Conservation (phyloP, 2,113 vertebrate species). For the Plecotus auritus region DNA sequence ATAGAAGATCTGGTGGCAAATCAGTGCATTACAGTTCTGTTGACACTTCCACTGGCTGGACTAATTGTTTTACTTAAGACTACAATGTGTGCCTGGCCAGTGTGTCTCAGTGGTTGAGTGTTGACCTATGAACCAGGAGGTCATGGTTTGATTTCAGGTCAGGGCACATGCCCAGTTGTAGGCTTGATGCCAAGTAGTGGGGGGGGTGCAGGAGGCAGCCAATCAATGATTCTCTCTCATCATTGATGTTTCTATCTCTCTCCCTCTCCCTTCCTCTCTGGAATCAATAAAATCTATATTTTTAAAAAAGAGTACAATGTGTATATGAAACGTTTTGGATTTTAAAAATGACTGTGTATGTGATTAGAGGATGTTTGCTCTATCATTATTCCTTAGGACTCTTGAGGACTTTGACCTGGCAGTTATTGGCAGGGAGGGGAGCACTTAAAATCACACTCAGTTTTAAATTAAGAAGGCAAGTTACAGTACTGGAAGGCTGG, state of each 20-base stretch:
- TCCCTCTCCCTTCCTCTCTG: no score
- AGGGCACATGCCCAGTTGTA: no score
- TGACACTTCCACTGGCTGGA: not conserved
- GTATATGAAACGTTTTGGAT: not conserved
- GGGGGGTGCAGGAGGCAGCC: no score
- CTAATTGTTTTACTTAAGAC: not conserved
- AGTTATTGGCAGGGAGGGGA: not conserved
- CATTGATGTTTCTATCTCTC: no score
- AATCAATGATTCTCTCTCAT: no score
- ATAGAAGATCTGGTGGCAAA: not conserved
- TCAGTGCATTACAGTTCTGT: not conserved
- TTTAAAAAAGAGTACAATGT: not conserved
- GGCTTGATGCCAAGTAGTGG: no score
- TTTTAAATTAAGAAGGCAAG: conserved; percentile 23
- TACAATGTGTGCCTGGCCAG: not conserved
- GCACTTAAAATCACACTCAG: not conserved
- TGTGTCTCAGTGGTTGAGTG: no score
- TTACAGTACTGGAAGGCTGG: not conserved
- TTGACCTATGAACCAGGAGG: no score
- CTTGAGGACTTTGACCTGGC: not conserved
- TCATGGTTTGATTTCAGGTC: no score
- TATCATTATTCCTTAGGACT: conserved; percentile 11
- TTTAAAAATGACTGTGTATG: conserved; percentile 11
- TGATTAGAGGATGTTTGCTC: not conserved
- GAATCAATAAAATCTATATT: no score